Conservation (phyloP, 2,113 vertebrate genomes). For the Dunckerocampus dactyliophorus region DNA sequence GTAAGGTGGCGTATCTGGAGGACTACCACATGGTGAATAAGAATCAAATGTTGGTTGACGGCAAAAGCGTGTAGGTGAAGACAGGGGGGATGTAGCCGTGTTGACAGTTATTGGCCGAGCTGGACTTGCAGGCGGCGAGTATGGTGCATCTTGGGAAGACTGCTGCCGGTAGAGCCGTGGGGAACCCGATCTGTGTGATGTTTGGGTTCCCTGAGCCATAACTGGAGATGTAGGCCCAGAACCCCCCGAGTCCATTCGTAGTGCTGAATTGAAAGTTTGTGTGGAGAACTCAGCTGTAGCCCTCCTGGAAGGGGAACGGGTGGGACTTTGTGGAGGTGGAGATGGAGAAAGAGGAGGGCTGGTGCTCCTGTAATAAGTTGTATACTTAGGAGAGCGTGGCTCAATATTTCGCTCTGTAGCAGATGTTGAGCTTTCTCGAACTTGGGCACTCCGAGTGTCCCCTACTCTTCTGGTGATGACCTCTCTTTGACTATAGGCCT, state of each 20-base stretch:
- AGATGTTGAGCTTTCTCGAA: conserved; percentile 68
- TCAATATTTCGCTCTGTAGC: conserved; percentile 63
- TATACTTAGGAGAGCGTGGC: conserved; percentile 72
- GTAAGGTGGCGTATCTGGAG: conserved; percentile 75
- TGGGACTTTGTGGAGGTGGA: conserved; percentile 84
- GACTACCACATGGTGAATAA: conserved; percentile 79
- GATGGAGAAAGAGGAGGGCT: conserved; percentile 88
- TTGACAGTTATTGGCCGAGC: conserved; percentile 79
- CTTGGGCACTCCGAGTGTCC: conserved; percentile 61
- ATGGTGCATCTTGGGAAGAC: conserved; percentile 82
- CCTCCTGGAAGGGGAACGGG: conserved; percentile 72
- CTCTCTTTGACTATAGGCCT: conserved; percentile 76
- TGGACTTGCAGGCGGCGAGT: conserved; percentile 80
- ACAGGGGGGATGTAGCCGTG: conserved; percentile 82
- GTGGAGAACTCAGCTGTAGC: conserved; percentile 88
- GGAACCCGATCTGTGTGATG: conserved; percentile 72
- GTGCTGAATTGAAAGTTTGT: conserved; percentile 79
- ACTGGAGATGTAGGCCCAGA: conserved; percentile 72
- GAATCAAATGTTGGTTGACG: conserved; percentile 78
- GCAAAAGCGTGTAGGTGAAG: conserved; percentile 81
- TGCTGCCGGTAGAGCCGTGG: conserved; percentile 83
- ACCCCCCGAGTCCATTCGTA: conserved; percentile 58
- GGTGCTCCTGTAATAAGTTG: conserved; percentile 81
- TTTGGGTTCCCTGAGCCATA: conserved; percentile 88
- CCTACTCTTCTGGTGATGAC: conserved; percentile 66